A percentile compares a stretch with the other conserved stretches of the same genome.
phyloP scores from a whole-genome alignment of 2,797 vertebrate species.

The Macropus fuliginosus region DNA sequence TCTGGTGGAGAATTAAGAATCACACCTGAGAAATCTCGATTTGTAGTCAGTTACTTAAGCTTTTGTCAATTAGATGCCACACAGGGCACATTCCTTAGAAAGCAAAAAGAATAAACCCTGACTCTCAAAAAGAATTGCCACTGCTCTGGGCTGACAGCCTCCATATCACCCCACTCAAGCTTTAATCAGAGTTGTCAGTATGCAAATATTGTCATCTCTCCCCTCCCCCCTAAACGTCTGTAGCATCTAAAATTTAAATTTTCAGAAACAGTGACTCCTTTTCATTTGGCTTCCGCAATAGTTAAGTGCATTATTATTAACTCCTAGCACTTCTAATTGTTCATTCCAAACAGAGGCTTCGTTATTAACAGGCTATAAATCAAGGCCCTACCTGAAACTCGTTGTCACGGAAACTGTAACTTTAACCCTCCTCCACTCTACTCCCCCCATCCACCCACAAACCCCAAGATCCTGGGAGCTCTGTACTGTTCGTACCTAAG shows the following conservation, averaged over 20 bases:
- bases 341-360: conserved; percentile 74
- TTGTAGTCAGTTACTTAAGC: neutral
- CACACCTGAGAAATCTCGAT: conserved; percentile 17
- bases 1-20: neutral
- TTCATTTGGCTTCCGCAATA: conserved; percentile 57
- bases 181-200: conserved; percentile 10
- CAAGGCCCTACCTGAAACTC: conserved; percentile 71
- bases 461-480: conserved; percentile 52
- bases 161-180: conserved; percentile 16
- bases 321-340: conserved; percentile 62
- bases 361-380: conserved; percentile 73
- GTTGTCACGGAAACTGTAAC: conserved; percentile 72
- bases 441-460: neutral
- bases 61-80: conserved; percentile 29
- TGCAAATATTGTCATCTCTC: conserved; percentile 44
- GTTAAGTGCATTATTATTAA: conserved; percentile 65
- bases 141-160: conserved; percentile 36
- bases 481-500: conserved; percentile 38
- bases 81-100: conserved; percentile 53
- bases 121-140: conserved; percentile 3
- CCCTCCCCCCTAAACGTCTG: neutral
- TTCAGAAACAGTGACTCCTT: conserved; percentile 39
- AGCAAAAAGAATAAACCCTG: conserved; percentile 7
- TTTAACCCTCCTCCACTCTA: conserved; percentile 44
- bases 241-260: conserved; percentile 42